Evolutionary conservation across 2,888 invertebrate genomes (phyloP), one percentile per base, ranked within the genome.

Genomic region (Aphodius granarius): DNA sequence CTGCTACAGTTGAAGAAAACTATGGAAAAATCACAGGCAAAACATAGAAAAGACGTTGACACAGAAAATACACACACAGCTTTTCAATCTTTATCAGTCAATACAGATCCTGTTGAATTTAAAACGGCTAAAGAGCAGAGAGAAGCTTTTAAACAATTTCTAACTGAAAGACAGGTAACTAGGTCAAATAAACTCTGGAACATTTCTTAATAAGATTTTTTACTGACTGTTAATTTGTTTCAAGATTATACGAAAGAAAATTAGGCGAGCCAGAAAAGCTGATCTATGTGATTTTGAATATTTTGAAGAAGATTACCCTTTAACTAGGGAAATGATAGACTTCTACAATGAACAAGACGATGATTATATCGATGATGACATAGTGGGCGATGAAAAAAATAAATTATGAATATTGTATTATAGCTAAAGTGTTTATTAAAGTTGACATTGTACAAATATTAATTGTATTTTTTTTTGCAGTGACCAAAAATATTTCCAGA

Each of bases 101-200:
- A 85, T 79, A 75, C 80, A 74, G 76, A 83, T 77, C 82, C 84
- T 66, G 73, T 86, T 5, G 72, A 79, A 63, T 84, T 82, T 79
- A 75, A 79, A 15, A 83, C 80, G 62, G 73, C 75, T 0, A 86
- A 85, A 72, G 79, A 85, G 71, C 89, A 91, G 81, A 86, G 86
- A 75, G 85, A 88, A 75, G 89, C 90, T 15, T 88, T 92, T 77
- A 86, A 88, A 0, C 87, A 90, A 19, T 92, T 92, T 83, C 84
- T 92, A 77, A 80, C 85, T 64, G 88, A 90, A 78, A 87, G 90
- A 86, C 88, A 89, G 87, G 89, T 89, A 79, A 73, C 65, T 70
- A 9, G 2, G 23, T 66, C 19, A 23, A 22, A 19, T 70, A 13
- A n/a, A 66, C 64, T 70, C 64, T n/a, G n/a, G n/a, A n/a, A n/a